Evolutionary conservation across 1,140 invertebrate genomes (phyloP).

Genomic region (Frieseomelitta varia): DNA sequence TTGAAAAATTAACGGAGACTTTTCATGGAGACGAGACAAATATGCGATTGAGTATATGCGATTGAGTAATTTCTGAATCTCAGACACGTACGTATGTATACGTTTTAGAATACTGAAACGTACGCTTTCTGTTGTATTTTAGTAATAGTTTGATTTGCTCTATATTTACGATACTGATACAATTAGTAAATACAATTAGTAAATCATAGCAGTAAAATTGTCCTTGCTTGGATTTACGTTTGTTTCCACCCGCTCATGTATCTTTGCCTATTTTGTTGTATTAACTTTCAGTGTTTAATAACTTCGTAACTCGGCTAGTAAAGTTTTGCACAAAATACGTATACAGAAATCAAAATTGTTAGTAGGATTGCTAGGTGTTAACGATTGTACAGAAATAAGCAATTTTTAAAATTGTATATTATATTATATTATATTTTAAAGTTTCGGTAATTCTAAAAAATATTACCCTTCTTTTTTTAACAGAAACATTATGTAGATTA

Average conservation of each 20-base stretch:
- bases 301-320: too few species aligned
- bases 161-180: not conserved
- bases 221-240: not conserved
- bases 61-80: conserved; percentile 9
- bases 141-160: conserved; percentile 15
- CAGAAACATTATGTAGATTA: not conserved
- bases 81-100: conserved; percentile 52
- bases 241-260: not conserved
- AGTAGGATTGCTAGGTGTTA: conserved; percentile 31
- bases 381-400: conserved; percentile 13
- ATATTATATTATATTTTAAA: not conserved
- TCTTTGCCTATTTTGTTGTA: not conserved
- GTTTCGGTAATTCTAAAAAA: not conserved
- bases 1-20: not conserved
- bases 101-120: conserved; percentile 54
- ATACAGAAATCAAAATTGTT: conserved; percentile 41
- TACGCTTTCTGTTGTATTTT: conserved; percentile 37
- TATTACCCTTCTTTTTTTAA: not conserved
- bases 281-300: not conserved
- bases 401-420: not conserved
- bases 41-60: conserved; percentile 36
- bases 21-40: not conserved
- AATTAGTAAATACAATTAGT: not conserved
- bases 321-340: not conserved
- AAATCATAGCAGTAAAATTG: not conserved